Evolutionary conservation across 2,888 invertebrate species (phyloP), one percentile per base, ranked within the genome.

Genomic region (Oxycera nigricornis): DNA sequence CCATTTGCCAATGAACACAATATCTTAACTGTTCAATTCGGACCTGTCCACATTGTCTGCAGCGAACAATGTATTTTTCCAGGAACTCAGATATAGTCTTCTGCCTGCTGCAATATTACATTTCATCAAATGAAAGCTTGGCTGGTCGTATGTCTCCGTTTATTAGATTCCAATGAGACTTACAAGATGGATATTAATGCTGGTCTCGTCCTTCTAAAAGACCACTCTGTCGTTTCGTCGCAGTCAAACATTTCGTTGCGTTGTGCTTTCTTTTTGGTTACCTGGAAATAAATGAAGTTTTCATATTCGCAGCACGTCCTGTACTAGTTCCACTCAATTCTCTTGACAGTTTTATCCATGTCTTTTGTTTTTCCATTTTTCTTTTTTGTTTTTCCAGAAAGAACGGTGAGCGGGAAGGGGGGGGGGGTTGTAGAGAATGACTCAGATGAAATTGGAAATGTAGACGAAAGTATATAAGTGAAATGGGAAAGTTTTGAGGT

Each of bases 281-380:
- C 30, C 61, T 26, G 28, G 26, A n/a, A 28, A 7, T 22, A 28
- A 61, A 61, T 26, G n/a, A 61, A 30, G 14, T 61, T 2, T n/a
- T 61, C 3, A 61, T 26, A 61, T 61, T 61, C 61, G n/a, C 4
- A 14, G 30, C 61, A 61, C 61, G 61, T 61, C 20, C 14, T 30
- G 61, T 61, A 30, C n/a, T 61, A 28, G 28, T 61, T 61, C 30
- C 61, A 30, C 30, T 30, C 61, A 61, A 28, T 28, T 61, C 61
- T 61, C 30, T 20, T 61, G 61, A 61, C 61, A 61, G 61, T 61
- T 61, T 61, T 30, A 30, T 30, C 61, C 11, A 2, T 17, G 30
- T 11, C 30, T 61, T 61, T 61, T 20, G 61, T 2, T 26, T 30
- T 61, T 17, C 22, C 24, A 14, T 7, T 39, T 7, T 39, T 39